Base-by-base conservation (phyloP, 1,140 invertebrate genomes). In the Zaprionus vittiger region DNA sequence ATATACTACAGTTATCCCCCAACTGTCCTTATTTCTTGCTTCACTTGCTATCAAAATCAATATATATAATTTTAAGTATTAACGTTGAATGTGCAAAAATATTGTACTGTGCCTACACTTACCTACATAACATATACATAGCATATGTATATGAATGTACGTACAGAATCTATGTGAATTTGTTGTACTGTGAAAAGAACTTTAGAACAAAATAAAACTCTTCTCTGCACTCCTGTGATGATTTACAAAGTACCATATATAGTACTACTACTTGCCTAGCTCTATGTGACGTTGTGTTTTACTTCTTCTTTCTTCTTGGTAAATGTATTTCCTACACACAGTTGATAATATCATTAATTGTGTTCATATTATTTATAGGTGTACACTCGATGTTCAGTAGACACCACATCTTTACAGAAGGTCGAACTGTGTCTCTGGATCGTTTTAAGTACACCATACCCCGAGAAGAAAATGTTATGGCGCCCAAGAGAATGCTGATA, bases 161-260 rank as follows among this genome's bases (percentile, higher is more conserved):
- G 54, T 81, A 52, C 79, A 68, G 81, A 72, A 26, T 41, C 37
- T 63, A 62, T 65, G 65, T 64, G 20, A 66, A 73, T 44, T 22
- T 68, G 44, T 73, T 37, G 47, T 31, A 73, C n/a, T 67, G 62
- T 66, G 54, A 73, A 47, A 62, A 24, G 76, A 67, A 68, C 49
- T 69, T 31, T 77, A 69, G 20, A 34, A 34, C 37, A 75, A 56
- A 89, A 90, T 90, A 89, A 89, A 89, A 81, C 81, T 82, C 63
- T 79, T 82, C 52, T 80, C 76, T 80, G 82, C 79, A 85, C 71
- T 85, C 79, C 77, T 90, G 85, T 89, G 85, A 91, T 89, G 79
- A 89, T 70, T 80, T 49, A 79, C 72, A 66, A 77, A 71, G 26
- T 63, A 64, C 31, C 64, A 55, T 52, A 17, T 17, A 47, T 17